A percentile compares a stretch with the other conserved stretches of the same genome.
These are phyloP conservation scores for Aurelia sp. DNA, from an alignment of 30 jellyfish, hydroid and myxozoan genomes.

Conservation along the genomic window DNA sequence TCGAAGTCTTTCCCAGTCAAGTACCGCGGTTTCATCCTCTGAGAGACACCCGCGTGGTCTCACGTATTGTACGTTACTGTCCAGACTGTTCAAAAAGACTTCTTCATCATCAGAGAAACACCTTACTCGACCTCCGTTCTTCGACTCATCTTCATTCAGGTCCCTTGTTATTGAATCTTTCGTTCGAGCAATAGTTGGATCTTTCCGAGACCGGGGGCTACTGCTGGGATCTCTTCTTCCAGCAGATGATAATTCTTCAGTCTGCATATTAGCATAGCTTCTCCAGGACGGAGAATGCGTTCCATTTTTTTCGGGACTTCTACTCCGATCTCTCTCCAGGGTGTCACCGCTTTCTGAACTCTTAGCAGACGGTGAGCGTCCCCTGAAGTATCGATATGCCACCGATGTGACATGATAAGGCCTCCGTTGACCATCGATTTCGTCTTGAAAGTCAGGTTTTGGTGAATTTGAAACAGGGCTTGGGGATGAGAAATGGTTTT, in stretches of 20 bases:
- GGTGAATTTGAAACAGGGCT: no score
- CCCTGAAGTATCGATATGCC: slow-evolving; percentile 58
- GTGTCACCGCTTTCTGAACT: not conserved
- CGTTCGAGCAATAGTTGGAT: no score
- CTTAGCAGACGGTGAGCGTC: slow-evolving; percentile 12
- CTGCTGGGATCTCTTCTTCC: no score
- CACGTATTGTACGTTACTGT: not conserved
- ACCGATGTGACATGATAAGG: slow-evolving; percentile 68
- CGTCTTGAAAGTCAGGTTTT: slow-evolving; percentile 6
- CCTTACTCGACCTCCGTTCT: not conserved
- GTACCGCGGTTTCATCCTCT: slow-evolving; percentile 28
- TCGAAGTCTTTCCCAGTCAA: slow-evolving; percentile 21
- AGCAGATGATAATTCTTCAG: no score
- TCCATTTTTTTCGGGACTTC: not conserved
- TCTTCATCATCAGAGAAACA: slow-evolving; percentile 55
- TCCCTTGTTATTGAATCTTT: no score
- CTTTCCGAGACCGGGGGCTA: no score
- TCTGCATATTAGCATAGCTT: no score
- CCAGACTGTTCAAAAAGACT: not conserved
- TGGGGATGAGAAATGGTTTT: no score
- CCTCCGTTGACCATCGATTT: slow-evolving; percentile 23
- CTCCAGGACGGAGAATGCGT: no score
- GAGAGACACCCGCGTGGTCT: slow-evolving; percentile 39
- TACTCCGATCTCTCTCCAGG: not conserved
- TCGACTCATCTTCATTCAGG: not conserved